Conservation (phyloP, 2,888 invertebrate species). For the Agelastica alni region DNA sequence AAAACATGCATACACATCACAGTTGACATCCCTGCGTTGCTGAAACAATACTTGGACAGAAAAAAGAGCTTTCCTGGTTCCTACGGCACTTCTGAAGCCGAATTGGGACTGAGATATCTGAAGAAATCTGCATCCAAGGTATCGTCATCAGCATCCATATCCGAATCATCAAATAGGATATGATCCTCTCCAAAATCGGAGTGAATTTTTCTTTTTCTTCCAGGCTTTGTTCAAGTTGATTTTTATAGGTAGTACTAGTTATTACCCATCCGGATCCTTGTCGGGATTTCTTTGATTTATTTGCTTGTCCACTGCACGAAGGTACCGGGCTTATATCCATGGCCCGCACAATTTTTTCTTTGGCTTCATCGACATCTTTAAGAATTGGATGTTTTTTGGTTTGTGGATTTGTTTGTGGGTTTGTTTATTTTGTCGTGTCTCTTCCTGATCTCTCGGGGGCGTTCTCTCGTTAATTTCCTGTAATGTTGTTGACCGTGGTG, state of each 20-base stretch:
- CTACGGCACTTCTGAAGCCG: too few species aligned
- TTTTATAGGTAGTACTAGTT: conserved; percentile 7
- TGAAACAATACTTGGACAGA: too few species aligned
- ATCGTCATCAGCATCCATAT: too few species aligned
- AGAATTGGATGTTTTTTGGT: not conserved
- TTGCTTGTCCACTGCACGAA: conserved; percentile 2
- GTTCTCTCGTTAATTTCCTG: not conserved
- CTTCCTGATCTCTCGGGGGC: not conserved
- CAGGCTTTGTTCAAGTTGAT: conserved; percentile 1
- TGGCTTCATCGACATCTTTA: not conserved
- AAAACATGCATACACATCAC: too few species aligned
- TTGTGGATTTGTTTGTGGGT: not conserved
- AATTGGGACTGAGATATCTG: too few species aligned
- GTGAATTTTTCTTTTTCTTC: not conserved
- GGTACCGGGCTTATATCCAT: not conserved
- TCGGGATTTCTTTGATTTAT: not conserved
- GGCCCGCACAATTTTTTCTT: not conserved
- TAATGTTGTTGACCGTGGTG: not conserved
- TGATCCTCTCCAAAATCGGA: too few species aligned
- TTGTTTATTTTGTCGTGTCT: not conserved
- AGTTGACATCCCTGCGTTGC: too few species aligned
- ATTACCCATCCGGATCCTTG: not conserved
- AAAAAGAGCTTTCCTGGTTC: too few species aligned
- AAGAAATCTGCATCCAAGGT: too few species aligned
- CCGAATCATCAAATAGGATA: too few species aligned